A percentile compares a stretch with the other conserved stretches of the same genome.
These are phyloP conservation scores for Eublepharis macularius DNA, from an alignment of 2,113 vertebrate species.

Conservation along the genomic window DNA sequence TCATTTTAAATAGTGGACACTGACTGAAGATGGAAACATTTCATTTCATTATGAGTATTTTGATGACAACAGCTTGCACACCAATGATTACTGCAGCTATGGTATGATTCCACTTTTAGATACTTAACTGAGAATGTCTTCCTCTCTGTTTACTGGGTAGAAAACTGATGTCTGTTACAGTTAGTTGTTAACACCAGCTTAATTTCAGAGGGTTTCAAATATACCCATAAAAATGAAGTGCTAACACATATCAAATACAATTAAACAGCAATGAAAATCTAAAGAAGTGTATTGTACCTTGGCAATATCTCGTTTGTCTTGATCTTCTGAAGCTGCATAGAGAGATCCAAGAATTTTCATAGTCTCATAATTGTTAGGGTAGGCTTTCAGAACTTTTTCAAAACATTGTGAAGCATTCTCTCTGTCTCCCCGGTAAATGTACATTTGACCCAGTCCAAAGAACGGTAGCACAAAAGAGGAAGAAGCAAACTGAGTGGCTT, in stretches of 20 bases:
- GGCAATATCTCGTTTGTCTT: conserved; percentile 96
- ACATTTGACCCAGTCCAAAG: conserved; percentile 99
- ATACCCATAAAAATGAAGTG: not conserved
- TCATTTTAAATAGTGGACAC: not conserved
- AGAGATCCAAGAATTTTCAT: conserved; percentile 99
- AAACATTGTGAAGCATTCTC: conserved; percentile 99
- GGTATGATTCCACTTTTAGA: not conserved
- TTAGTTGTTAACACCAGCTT: not conserved
- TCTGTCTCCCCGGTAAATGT: conserved; percentile 96
- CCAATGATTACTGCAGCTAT: not conserved
- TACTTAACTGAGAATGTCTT: not conserved
- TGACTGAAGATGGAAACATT: not conserved
- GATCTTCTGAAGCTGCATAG: conserved; percentile 96
- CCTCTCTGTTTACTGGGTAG: not conserved
- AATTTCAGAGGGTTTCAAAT: not conserved
- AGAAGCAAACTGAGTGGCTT: conserved; percentile 98
- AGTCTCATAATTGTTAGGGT: conserved; percentile 98
- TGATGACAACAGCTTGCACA: not conserved
- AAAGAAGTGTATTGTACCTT: conserved; percentile 78
- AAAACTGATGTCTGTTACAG: not conserved
- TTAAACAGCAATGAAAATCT: not conserved
- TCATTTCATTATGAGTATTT: not conserved
- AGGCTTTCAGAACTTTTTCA: conserved; percentile 97
- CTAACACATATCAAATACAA: no score
- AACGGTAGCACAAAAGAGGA: conserved; percentile 96